phyloP scores from a whole-genome alignment of 2,113 vertebrate species.

The Hippocampus abdominalis region DNA sequence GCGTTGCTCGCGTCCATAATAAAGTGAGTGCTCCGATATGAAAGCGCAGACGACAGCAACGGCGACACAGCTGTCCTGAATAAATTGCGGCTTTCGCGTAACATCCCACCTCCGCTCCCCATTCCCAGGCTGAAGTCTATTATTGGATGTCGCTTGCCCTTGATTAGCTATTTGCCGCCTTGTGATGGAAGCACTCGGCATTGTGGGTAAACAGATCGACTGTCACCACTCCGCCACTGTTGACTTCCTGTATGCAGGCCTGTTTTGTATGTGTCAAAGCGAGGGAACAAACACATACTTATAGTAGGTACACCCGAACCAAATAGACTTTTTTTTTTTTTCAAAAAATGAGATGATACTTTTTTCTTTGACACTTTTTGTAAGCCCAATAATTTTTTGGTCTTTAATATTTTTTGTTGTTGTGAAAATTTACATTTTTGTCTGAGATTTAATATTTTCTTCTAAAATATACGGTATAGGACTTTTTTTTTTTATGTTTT shows the following conservation, averaged over 20 bases:
- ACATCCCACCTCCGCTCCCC: constrained; percentile 6
- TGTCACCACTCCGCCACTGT: constrained; percentile 27
- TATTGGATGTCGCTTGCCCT: constrained; percentile 48
- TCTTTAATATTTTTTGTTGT: too few relatives aligned
- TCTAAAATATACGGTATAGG: too few relatives aligned
- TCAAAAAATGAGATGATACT: neutral
- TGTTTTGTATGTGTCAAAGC: neutral
- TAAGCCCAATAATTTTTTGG: too few relatives aligned
- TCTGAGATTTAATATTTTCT: too few relatives aligned
- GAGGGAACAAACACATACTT: neutral
- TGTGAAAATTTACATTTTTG: too few relatives aligned
- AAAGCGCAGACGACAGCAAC: constrained; percentile 22
- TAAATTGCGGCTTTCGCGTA: constrained; percentile 35
- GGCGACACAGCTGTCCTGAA: constrained; percentile 17
- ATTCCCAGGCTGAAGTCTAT: constrained; percentile 24
- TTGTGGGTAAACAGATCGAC: constrained; percentile 45
- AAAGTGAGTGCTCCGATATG: constrained; percentile 27
- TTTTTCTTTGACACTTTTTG: neutral
- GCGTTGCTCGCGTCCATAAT: constrained; percentile 15
- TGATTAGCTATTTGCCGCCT: constrained; percentile 56
- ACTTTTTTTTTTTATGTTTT: too few relatives aligned
- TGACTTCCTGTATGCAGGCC: constrained; percentile 30
- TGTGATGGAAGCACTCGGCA: constrained; percentile 42
- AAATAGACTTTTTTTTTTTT: neutral
- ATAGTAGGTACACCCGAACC: neutral